Evolutionary conservation across 2,888 invertebrate species (phyloP).

Genomic region (Cephus sareptanus): DNA sequence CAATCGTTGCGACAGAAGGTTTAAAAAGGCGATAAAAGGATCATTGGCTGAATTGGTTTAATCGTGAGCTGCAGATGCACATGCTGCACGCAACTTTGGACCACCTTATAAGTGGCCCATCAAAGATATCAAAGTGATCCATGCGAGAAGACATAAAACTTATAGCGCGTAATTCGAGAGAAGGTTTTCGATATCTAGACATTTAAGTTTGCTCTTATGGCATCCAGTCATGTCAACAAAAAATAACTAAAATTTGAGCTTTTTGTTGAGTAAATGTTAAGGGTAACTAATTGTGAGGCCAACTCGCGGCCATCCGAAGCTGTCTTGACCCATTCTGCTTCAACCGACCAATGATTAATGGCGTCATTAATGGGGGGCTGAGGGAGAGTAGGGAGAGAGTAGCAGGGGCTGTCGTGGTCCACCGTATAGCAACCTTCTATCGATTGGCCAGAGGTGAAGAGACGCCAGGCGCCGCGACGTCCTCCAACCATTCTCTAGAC

Average conservation of each 20-base stretch:
- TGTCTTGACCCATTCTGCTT: background rate
- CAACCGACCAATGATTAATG: background rate
- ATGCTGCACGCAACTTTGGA: no score
- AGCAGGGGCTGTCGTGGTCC: background rate
- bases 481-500: conserved; percentile 35
- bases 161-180: no score
- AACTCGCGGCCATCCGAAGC: background rate
- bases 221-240: no score
- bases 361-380: background rate
- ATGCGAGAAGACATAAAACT: no score
- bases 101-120: no score
- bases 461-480: conserved; percentile 38
- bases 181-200: no score
- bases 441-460: conserved; percentile 35
- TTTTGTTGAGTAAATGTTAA: conserved; percentile 6
- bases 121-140: no score
- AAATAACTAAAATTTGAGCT: background rate
- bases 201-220: no score
- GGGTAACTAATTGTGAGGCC: background rate
- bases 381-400: background rate
- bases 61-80: no score
- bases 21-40: no score
- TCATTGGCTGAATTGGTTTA: no score
- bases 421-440: conserved; percentile 13
- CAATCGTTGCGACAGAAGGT: no score